Base-by-base conservation (phyloP, 1,140 invertebrate genomes). In the Drosophila guanche region DNA sequence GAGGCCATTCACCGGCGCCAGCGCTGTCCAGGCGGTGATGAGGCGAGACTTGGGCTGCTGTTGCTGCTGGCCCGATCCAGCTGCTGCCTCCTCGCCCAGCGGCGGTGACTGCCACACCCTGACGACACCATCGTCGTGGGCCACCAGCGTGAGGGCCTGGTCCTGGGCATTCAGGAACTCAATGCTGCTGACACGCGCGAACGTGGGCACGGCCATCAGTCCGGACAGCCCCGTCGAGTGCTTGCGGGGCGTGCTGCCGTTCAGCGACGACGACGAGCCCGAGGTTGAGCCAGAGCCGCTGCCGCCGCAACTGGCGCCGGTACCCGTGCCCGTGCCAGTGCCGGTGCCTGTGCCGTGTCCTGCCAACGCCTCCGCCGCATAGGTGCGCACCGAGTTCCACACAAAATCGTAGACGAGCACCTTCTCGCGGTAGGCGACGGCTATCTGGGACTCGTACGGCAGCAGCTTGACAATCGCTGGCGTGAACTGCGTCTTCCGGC, bases 101-200 rank as follows among this genome's bases (percentile, higher is more conserved):
- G 52, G 33, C 43, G 57, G 53, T 22, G 73, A 66, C 33, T 83
- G 78, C 93, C 93, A 94, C 4, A 92, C 91, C 22, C 93, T 90
- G 63, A 93, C 90, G 7, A 91, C 76, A 10, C 93, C 93, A 89
- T 93, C 93, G 1, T 90, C 91, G 84, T 93, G 92, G 5, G 93
- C 93, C 40, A 83, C 91, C 52, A 92, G 58, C 58, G 92, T 73
- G 5, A 91, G 48, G 2, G 95, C 93, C 57, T 95, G 93, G 89
- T 97, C 96, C 89, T 98, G 97, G 53, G 95, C 93, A 92, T 99
- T 98, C n/a, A 98, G 92, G 91, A 97, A 97, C 77, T 98, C 95
- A 33, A 98, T 92, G 37, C 95, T 93, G 6, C 96, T 96, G 41
- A 99, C 95, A 50, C 95, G 94, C 23, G 94, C 76, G 5, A 74